phyloP scores from a whole-genome alignment of 2,797 vertebrate species.

The Alfaro cultratus region DNA sequence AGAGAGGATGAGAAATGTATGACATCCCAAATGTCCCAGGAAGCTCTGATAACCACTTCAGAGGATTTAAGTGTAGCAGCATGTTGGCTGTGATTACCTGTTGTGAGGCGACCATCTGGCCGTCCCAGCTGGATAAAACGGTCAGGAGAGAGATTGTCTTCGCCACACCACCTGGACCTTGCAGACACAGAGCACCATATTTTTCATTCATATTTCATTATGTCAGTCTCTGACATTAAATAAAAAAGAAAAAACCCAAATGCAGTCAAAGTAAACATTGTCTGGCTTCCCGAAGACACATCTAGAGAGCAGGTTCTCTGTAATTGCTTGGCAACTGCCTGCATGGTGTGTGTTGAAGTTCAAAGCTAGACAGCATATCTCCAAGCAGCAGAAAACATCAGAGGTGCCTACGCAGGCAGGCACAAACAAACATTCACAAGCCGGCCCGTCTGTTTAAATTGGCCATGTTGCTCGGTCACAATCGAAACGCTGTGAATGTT shows the following conservation, averaged over 20 bases:
- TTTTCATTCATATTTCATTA: conserved; percentile 66
- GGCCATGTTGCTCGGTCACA: conserved; percentile 41
- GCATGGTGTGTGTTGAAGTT: conserved; percentile 54
- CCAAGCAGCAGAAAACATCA: conserved; percentile 55
- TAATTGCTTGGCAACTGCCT: conserved; percentile 72
- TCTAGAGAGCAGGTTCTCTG: conserved; percentile 35
- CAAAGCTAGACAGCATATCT: conserved; percentile 53
- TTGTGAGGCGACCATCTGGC: conserved; percentile 78
- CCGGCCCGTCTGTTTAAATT: conserved; percentile 53
- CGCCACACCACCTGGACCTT: conserved; percentile 69
- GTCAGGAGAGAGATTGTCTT: conserved; percentile 65
- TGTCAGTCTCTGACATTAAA: conserved; percentile 48
- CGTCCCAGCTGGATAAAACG: conserved; percentile 66
- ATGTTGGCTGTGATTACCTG: conserved; percentile 73
- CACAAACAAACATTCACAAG: conserved; percentile 20
- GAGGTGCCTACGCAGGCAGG: conserved; percentile 53
- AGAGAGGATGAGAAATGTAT: conserved; percentile 12
- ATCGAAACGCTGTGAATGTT: conserved; percentile 41
- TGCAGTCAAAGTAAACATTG: conserved; percentile 9
- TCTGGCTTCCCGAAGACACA: conserved; percentile 40
- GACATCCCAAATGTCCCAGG: conserved; percentile 33
- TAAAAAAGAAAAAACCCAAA: conserved; percentile 8
- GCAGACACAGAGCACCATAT: conserved; percentile 40
- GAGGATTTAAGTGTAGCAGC: conserved; percentile 66
- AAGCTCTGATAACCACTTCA: conserved; percentile 66